These are phyloP conservation scores for Stenolophus ochropezus DNA, from an alignment of 2,888 invertebrate species.

Conservation along the genomic window DNA sequence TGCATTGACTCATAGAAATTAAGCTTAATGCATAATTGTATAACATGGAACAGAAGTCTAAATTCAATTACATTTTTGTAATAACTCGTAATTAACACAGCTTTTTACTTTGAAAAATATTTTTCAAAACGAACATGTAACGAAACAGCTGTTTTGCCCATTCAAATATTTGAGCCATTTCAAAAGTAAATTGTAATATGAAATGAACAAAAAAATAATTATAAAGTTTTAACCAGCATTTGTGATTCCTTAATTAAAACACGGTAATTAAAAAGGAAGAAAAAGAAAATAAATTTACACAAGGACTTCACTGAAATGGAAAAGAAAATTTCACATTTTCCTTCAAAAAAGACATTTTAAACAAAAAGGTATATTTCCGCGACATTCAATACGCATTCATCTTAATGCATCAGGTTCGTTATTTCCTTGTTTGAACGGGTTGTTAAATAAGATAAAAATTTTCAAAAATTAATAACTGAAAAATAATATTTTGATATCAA, in stretches of 20 bases:
- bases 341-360: not conserved
- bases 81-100: not conserved
- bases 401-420: no score
- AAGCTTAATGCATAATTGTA: not conserved
- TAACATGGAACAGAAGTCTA: not conserved
- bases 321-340: not conserved
- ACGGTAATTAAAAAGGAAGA: slow-evolving; percentile 24
- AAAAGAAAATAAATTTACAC: slow-evolving; percentile 2
- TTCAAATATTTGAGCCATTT: slow-evolving; percentile 20
- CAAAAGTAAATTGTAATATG: slow-evolving; percentile 11
- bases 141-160: not conserved
- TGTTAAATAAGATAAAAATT: no score
- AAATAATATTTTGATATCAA: no score
- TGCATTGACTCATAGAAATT: not conserved
- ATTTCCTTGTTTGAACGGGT: no score
- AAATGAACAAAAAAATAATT: slow-evolving; percentile 35
- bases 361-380: not conserved
- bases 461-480: no score
- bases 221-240: slow-evolving; percentile 31
- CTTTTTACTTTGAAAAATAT: not conserved
- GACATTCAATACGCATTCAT: not conserved
- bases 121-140: not conserved
- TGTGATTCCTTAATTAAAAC: slow-evolving; percentile 24
- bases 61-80: not conserved
- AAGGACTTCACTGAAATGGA: not conserved